A percentile compares a stretch with the other conserved stretches of the same genome.
These are phyloP conservation scores for Cerceris ruficornis DNA, from an alignment of 2,888 invertebrate genomes.

Conservation along the genomic window DNA sequence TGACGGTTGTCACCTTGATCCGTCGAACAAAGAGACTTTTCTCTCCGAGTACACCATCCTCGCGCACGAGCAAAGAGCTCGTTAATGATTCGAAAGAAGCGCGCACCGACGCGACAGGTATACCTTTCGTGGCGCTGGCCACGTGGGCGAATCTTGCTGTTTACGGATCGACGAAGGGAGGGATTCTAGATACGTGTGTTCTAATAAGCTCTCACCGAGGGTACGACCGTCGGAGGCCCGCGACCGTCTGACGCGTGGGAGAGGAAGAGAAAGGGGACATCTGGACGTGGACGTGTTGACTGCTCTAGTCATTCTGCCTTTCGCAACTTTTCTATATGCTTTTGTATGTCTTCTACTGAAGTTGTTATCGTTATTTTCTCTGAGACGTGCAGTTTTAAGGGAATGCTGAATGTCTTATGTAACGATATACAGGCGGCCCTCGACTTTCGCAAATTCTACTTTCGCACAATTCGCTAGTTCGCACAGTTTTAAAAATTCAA, in stretches of 20 bases:
- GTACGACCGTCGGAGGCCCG: constrained; percentile 46
- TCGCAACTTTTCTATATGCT: too few species aligned
- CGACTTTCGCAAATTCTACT: too few species aligned
- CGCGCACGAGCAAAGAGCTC: constrained; percentile 50
- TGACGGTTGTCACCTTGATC: constrained; percentile 43
- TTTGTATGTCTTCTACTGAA: too few species aligned
- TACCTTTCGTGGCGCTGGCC: constrained; percentile 59
- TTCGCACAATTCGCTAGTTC: too few species aligned
- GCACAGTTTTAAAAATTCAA: too few species aligned
- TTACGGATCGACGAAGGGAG: constrained; percentile 53
- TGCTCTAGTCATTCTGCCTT: too few species aligned
- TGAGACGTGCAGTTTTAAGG: too few species aligned
- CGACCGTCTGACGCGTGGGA: constrained; percentile 62
- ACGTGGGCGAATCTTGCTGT: constrained; percentile 70
- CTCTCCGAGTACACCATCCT: constrained; percentile 21
- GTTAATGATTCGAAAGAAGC: constrained; percentile 68
- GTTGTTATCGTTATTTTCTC: too few species aligned
- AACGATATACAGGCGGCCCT: too few species aligned
- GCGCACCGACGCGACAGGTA: constrained; percentile 54
- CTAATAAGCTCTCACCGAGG: constrained; percentile 64
- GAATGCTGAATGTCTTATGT: too few species aligned
- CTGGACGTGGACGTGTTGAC: too few species aligned
- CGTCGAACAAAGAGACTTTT: constrained; percentile 49
- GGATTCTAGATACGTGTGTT: constrained; percentile 58
- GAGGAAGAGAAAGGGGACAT: constrained; percentile 31